Percentiles rank a stretch among this genome's conserved stretches.
Evolutionary conservation across 2,888 invertebrate species (phyloP).

Genomic region (Julus scanicus): DNA sequence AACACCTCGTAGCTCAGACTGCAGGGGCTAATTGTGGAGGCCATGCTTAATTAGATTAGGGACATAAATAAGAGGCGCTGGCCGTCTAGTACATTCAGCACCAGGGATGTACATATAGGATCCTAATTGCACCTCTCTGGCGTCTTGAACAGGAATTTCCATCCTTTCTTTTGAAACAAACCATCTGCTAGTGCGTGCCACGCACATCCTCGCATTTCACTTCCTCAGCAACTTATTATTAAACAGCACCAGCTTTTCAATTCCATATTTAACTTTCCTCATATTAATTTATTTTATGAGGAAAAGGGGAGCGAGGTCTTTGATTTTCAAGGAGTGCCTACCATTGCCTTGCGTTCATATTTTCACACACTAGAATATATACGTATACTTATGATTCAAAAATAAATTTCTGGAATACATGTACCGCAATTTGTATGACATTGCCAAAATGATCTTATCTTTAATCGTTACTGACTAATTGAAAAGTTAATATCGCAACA

Average conservation of each 20-base stretch:
- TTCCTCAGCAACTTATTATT: conserved; percentile 31
- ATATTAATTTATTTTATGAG: background rate
- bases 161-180: background rate
- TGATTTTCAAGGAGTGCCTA: too few relatives aligned
- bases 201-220: background rate
- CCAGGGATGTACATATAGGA: background rate
- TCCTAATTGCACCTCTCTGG: background rate
- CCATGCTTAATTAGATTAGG: background rate
- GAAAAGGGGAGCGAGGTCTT: too few relatives aligned
- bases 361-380: too few relatives aligned
- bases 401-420: too few relatives aligned
- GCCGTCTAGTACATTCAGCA: background rate
- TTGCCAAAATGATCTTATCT: too few relatives aligned
- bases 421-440: too few relatives aligned
- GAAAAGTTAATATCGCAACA: too few relatives aligned
- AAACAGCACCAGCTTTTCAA: background rate
- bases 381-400: too few relatives aligned
- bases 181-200: background rate
- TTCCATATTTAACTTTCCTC: background rate
- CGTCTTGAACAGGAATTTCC: background rate
- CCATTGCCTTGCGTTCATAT: too few relatives aligned
- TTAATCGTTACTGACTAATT: too few relatives aligned
- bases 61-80: background rate
- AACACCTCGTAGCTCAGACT: conserved; percentile 4
- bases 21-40: background rate